Conservation (phyloP, 2,113 vertebrate species). For the Mus spicilegus region DNA sequence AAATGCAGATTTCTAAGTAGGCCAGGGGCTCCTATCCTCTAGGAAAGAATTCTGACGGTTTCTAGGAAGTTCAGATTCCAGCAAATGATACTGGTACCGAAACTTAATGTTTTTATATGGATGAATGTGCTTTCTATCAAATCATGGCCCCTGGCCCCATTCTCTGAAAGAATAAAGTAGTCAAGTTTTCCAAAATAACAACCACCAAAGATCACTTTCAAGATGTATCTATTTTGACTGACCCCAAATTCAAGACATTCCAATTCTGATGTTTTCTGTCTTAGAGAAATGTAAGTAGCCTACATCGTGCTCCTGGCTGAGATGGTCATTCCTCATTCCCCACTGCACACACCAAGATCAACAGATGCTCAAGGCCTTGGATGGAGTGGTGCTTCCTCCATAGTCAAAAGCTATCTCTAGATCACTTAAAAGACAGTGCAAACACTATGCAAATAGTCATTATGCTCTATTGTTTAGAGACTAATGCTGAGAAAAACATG, state of each 20-base stretch:
- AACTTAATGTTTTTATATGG: background rate
- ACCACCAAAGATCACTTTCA: background rate
- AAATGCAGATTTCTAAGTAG: background rate
- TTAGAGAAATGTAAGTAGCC: conserved; percentile 32
- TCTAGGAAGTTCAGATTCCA: background rate
- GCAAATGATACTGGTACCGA: conserved; percentile 6
- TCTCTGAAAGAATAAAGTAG: conserved; percentile 37
- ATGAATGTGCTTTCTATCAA: conserved; percentile 9
- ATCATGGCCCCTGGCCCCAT: background rate
- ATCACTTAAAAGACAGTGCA: background rate
- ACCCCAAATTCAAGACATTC: conserved; percentile 23
- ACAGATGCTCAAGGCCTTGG: background rate
- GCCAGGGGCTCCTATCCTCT: background rate
- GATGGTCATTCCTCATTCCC: background rate
- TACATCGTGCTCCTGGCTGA: background rate
- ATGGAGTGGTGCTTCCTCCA: background rate
- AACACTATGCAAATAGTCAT: background rate
- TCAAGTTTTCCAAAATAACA: conserved; percentile 26
- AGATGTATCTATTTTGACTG: conserved; percentile 39
- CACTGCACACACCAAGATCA: background rate
- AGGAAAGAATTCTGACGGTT: background rate
- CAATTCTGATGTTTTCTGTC: conserved; percentile 3
- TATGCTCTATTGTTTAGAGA: background rate
- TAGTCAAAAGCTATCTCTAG: background rate
- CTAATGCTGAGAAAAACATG: background rate